Evolutionary conservation across 2,113 vertebrate species (phyloP).

Genomic region (Catharus bicknelli): DNA sequence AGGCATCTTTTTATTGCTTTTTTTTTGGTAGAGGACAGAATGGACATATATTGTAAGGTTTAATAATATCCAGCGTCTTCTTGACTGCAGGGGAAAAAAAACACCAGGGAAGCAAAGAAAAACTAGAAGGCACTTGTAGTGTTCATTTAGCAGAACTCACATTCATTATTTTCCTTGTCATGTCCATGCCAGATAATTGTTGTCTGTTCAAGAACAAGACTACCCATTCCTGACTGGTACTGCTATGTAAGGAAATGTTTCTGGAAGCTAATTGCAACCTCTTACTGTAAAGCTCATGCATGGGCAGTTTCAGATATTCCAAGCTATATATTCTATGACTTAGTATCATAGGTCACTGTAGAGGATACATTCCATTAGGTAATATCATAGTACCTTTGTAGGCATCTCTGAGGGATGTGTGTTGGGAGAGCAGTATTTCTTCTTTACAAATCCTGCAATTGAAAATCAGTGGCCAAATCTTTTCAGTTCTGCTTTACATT

Average conservation of each 20-base stretch:
- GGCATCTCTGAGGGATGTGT: background rate
- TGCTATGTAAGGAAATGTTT: background rate
- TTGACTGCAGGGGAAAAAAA: background rate
- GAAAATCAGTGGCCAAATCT: background rate
- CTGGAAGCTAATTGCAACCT: background rate
- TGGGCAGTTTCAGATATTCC: background rate
- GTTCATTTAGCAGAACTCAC: background rate
- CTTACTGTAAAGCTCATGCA: background rate
- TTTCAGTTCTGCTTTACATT: background rate
- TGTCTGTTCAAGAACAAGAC: background rate
- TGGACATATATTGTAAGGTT: background rate
- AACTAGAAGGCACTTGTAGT: background rate
- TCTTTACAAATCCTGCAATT: background rate
- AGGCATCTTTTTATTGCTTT: constrained; percentile 22
- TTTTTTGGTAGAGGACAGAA: background rate
- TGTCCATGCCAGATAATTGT: background rate
- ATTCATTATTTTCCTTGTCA: background rate
- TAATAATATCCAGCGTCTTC: background rate
- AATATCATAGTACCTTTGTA: background rate
- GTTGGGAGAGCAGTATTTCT: background rate
- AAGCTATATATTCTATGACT: background rate
- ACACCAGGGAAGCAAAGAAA: background rate
- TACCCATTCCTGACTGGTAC: background rate
- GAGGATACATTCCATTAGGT: background rate
- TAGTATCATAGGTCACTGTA: background rate